phyloP scores from a whole-genome alignment of 1,140 invertebrate genomes.

The Maniola jurtina region DNA sequence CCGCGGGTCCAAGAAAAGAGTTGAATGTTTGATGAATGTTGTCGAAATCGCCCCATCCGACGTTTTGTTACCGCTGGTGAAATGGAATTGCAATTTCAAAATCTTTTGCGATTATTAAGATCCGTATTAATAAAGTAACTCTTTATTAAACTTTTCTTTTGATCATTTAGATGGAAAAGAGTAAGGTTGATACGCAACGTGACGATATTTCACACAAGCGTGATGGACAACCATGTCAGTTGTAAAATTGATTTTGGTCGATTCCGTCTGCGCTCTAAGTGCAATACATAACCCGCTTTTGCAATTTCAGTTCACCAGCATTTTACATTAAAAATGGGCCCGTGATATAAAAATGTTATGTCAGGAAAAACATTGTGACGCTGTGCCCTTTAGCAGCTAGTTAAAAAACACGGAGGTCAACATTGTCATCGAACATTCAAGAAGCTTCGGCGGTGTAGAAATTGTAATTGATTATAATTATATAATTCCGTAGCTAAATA shows the following conservation, averaged over 20 bases:
- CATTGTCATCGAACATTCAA: constrained; percentile 78
- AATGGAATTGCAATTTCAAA: constrained; percentile 22
- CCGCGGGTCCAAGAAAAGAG: constrained; percentile 65
- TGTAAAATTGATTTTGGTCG: too few species aligned
- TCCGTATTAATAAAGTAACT: background rate
- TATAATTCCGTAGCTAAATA: constrained; percentile 18
- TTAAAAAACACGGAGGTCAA: constrained; percentile 45
- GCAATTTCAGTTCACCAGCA: constrained; percentile 25
- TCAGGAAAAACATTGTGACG: constrained; percentile 14
- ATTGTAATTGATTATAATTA: constrained; percentile 23
- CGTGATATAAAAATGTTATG: constrained; percentile 21
- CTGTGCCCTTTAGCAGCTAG: constrained; percentile 26
- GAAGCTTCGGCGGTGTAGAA: constrained; percentile 32
- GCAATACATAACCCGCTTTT: background rate
- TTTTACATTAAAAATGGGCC: constrained; percentile 13
- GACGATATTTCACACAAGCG: background rate
- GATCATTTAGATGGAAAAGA: background rate
- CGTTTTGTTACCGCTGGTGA: constrained; percentile 30
- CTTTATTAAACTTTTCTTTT: background rate
- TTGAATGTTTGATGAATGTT: constrained; percentile 80
- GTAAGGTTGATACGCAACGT: too few species aligned
- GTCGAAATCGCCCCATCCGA: constrained; percentile 46
- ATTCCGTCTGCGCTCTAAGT: constrained; percentile 1
- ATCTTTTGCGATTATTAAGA: background rate
- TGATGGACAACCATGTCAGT: background rate